phyloP scores from a whole-genome alignment of 92 coral and sea anemone genomes.

The Palythoa heliodiscus region DNA sequence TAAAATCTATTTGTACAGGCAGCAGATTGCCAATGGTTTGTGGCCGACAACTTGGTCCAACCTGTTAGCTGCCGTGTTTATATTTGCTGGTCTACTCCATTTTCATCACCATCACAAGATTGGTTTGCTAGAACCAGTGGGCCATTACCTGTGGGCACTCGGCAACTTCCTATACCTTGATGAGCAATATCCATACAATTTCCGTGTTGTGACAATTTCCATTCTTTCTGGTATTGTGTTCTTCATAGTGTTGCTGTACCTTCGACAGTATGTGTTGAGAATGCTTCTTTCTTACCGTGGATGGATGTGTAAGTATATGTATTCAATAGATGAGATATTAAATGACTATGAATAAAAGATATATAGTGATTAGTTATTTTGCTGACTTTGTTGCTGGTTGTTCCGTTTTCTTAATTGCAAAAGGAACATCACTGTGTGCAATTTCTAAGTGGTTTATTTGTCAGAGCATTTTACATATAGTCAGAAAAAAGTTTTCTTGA shows the following conservation, averaged over 20 bases:
- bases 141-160: conserved; percentile 74
- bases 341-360: too few species aligned
- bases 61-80: conserved; percentile 71
- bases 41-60: conserved; percentile 98
- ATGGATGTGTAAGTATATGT: conserved; percentile 93
- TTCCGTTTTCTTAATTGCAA: too few species aligned
- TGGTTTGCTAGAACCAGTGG: conserved; percentile 62
- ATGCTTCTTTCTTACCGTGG: conserved; percentile 87
- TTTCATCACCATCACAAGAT: conserved; percentile 70
- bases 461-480: too few species aligned
- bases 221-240: conserved; percentile 79
- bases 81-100: conserved; percentile 79
- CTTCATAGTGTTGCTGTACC: conserved; percentile 77
- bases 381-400: too few species aligned
- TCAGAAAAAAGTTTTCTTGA: too few species aligned
- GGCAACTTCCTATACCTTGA: conserved; percentile 75
- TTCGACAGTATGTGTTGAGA: conserved; percentile 87
- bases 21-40: conserved; percentile 93
- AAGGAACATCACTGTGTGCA: too few species aligned
- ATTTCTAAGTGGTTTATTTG: too few species aligned
- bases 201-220: conserved; percentile 75
- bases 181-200: conserved; percentile 75
- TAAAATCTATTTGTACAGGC: conserved; percentile 52
- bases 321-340: not conserved
- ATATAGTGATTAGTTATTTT: too few species aligned